Conservation (phyloP, 2,113 vertebrate genomes). For the Cygnus atratus region DNA sequence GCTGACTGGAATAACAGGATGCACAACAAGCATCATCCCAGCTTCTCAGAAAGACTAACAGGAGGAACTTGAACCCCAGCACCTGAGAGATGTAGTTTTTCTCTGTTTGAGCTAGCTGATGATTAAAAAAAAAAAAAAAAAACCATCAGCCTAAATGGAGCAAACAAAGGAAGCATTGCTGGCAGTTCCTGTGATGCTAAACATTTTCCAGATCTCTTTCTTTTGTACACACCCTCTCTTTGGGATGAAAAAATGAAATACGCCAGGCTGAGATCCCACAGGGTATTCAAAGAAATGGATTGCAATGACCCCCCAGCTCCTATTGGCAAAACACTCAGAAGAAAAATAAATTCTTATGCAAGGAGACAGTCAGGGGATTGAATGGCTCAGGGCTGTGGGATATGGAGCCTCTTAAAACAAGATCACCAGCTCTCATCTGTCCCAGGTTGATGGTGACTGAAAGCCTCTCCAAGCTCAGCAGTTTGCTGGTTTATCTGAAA, state of each 20-base stretch:
- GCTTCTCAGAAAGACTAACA: neutral
- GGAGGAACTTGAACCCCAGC: neutral
- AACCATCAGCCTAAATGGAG: neutral
- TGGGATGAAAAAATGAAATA: neutral
- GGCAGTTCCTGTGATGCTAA: neutral
- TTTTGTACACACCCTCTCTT: neutral
- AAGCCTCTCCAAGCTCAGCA: slow-evolving; percentile 1
- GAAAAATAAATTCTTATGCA: neutral
- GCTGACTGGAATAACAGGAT: slow-evolving; percentile 37
- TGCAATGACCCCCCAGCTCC: slow-evolving; percentile 5
- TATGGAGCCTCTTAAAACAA: neutral
- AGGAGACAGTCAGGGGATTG: neutral
- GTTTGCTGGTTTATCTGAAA: neutral
- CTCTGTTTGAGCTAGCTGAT: neutral
- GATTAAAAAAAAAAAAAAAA: neutral
- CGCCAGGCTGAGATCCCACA: neutral
- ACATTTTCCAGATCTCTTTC: neutral
- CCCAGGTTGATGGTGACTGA: neutral
- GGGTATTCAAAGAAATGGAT: neutral
- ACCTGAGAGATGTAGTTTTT: neutral
- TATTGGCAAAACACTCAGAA: neutral
- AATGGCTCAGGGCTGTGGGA: neutral
- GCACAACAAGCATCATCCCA: neutral
- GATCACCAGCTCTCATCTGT: neutral
- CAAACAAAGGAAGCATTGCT: neutral